Conservation (phyloP, 2,113 vertebrate genomes). For the Prochilodus magdalenae region DNA sequence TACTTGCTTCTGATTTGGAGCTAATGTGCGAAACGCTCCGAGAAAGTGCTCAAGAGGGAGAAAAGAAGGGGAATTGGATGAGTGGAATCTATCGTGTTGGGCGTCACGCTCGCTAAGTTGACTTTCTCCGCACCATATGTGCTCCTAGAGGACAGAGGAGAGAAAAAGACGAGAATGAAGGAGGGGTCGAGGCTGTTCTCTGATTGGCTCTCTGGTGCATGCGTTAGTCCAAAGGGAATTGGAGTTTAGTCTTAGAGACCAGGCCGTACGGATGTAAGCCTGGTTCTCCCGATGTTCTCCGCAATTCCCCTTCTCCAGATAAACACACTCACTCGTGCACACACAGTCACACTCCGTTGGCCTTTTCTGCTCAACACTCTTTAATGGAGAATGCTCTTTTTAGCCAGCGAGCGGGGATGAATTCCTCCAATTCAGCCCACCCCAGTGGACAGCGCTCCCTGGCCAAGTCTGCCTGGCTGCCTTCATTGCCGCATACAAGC, state of each 20-base stretch:
- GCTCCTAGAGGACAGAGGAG: background rate
- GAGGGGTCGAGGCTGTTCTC: no score
- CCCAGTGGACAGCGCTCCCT: slow-evolving; percentile 11
- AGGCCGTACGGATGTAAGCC: slow-evolving; percentile 8
- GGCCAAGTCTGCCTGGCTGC: slow-evolving; percentile 21
- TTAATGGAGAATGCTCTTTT: slow-evolving; percentile 4
- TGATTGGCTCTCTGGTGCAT: slow-evolving; percentile 7
- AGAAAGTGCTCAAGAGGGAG: slow-evolving; percentile 10
- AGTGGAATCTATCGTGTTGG: background rate
- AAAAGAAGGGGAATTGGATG: background rate
- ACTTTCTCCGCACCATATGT: background rate
- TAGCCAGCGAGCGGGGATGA: background rate
- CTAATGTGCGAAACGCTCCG: background rate
- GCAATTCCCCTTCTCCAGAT: background rate
- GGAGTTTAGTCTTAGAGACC: background rate
- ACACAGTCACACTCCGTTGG: background rate
- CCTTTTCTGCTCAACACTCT: background rate
- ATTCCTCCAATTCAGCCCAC: slow-evolving; percentile 22
- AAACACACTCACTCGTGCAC: background rate
- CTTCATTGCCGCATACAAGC: slow-evolving; percentile 12
- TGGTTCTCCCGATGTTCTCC: background rate
- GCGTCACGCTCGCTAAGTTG: slow-evolving; percentile 14
- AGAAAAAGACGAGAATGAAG: slow-evolving; percentile 39
- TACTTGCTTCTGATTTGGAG: background rate
- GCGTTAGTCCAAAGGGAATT: slow-evolving; percentile 7